Percentiles rank a stretch among this genome's conserved stretches.
phyloP scores from a whole-genome alignment of 2,888 invertebrate genomes.

The Rhagophthalmus giganteus region DNA sequence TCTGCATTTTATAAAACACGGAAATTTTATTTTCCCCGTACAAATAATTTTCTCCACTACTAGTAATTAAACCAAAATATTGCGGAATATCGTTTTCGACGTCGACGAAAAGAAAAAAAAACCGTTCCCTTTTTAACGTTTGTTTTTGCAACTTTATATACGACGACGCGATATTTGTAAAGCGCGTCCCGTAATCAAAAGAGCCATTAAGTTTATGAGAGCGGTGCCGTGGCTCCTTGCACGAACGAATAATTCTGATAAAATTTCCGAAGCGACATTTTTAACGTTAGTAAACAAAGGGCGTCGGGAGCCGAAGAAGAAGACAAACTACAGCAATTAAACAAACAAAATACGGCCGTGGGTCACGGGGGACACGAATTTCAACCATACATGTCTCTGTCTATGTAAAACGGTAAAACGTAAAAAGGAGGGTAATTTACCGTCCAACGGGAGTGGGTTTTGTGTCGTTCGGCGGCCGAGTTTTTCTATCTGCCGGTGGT shows the following conservation, averaged over 20 bases:
- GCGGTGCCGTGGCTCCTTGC: neutral
- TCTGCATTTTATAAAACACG: too few species aligned
- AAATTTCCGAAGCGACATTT: slow-evolving; percentile 9
- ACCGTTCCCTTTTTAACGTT: neutral
- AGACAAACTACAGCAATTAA: slow-evolving; percentile 28
- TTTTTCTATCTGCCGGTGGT: slow-evolving; percentile 28
- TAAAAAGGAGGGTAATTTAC: slow-evolving; percentile 32
- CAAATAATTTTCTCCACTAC: too few species aligned
- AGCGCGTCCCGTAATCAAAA: slow-evolving; percentile 3
- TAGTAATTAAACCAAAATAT: too few species aligned
- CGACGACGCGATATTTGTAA: neutral
- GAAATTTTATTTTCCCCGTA: too few species aligned
- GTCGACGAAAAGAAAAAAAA: too few species aligned
- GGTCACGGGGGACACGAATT: slow-evolving; percentile 25
- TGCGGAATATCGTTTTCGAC: too few species aligned
- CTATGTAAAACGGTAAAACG: slow-evolving; percentile 29
- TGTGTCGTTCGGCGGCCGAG: slow-evolving; percentile 26
- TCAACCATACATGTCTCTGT: slow-evolving; percentile 24
- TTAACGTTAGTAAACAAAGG: slow-evolving; percentile 7
- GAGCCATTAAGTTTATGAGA: slow-evolving; percentile 5
- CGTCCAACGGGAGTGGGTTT: slow-evolving; percentile 27
- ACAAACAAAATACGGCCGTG: slow-evolving; percentile 24
- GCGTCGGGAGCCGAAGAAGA: slow-evolving; percentile 10
- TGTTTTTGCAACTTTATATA: neutral
- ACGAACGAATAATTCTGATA: slow-evolving; percentile 7